These are phyloP conservation scores for Pseudopodoces humilis DNA, from an alignment of 2,113 vertebrate species.

Conservation along the genomic window DNA sequence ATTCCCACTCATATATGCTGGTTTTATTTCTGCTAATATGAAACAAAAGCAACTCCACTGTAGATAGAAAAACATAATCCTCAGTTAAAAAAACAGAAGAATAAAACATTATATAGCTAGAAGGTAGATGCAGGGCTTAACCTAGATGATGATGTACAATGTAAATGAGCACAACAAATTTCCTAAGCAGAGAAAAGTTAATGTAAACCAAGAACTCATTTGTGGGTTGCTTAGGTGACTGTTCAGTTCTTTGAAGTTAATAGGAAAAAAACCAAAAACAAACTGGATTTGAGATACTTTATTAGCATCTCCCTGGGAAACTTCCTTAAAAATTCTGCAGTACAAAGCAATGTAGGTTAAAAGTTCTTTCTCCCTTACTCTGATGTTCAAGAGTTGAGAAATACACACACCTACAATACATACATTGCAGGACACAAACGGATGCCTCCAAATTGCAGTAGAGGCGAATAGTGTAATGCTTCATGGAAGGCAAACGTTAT, in stretches of 20 bases:
- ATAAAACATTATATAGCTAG: not conserved
- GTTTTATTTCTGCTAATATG: not conserved
- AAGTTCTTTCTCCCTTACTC: not conserved
- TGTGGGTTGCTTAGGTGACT: not conserved
- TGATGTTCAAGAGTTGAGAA: not conserved
- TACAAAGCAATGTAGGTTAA: not conserved
- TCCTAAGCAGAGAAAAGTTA: not conserved
- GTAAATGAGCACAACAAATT: not conserved
- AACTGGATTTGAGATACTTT: not conserved
- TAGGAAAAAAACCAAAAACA: not conserved
- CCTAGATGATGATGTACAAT: not conserved
- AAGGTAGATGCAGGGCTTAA: not conserved
- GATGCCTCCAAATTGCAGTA: not conserved
- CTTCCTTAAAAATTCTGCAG: not conserved
- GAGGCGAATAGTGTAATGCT: not conserved
- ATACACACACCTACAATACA: too few species aligned
- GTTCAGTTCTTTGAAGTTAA: not conserved
- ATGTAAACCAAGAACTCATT: not conserved
- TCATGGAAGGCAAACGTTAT: not conserved
- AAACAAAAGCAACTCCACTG: not conserved
- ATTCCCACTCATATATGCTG: not conserved
- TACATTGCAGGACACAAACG: fast-evolving
- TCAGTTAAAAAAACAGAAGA: not conserved
- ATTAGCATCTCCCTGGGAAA: not conserved
- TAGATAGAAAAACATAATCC: not conserved